Evolutionary conservation across 1,140 invertebrate species (phyloP), one percentile per base, ranked within the genome.

Genomic region (Drosophila leontia): DNA sequence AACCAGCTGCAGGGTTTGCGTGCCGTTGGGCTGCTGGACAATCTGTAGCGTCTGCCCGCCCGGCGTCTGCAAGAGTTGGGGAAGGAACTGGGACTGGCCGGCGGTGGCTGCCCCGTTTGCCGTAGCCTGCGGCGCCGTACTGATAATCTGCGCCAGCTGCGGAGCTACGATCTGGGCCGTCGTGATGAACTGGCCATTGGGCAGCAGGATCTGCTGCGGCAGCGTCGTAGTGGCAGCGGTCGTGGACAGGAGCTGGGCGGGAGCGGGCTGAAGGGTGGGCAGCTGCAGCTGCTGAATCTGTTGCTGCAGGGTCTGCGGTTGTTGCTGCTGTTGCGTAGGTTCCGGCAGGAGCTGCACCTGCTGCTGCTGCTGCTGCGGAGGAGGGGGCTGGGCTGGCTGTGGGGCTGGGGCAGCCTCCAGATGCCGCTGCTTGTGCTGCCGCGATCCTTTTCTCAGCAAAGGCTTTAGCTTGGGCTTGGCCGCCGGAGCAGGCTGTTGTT

Each of bases 181-280:
- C n/a, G 91, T 92, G 15, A 92, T 90, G n/a, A 93, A 78, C 61
- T 93, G 92, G 11, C 92, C 91, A 75, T 93, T 93, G 15, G 92
- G 91, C 47, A 93, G 67, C 13, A 93, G 78, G 13, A 93, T 82
- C 71, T 92, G 92, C 63, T 91, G 91, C 13, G 87, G 76, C 55
- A 92, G 34, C 8, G 67, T 71, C 2, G 75, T 70, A 7, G 77
- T 82, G 41, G 70, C 39, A n/a, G 65, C 57, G 37, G 75, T 65
- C 7, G 77, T 72, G 23, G 91, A 80, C 59, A 83, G 15, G 7
- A 80, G 57, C 56, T 77, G 82, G 29, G 78, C 34, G 41, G 91
- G 91, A 9, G 85, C 78, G 8, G 64, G 77, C 35, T 86, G 86
- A 11, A 91, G 44, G 3, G 86, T 86, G 12, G 83, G 78, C 58